Evolutionary conservation across 2,888 invertebrate species (phyloP).

Genomic region (Andrena bicolor): DNA sequence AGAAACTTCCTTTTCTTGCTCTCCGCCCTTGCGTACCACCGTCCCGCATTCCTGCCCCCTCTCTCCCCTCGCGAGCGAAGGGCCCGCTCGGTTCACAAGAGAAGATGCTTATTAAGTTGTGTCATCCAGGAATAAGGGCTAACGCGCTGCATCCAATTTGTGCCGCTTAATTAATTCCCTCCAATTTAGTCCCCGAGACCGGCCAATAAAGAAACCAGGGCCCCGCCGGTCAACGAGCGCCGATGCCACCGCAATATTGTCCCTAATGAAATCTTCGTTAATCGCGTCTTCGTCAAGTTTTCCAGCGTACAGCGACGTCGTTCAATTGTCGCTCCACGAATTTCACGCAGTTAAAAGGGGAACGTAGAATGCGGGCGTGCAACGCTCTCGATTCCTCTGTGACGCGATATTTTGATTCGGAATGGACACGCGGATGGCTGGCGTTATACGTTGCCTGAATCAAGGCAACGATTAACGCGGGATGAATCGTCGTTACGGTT

Average conservation of each 20-base stretch:
- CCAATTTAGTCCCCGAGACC: slow-evolving; percentile 78
- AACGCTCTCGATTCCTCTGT: background rate
- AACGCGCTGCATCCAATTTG: slow-evolving; percentile 84
- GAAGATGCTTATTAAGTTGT: slow-evolving; percentile 83
- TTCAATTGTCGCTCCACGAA: slow-evolving; percentile 64
- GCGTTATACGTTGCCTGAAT: background rate
- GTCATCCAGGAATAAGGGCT: slow-evolving; percentile 83
- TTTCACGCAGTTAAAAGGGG: slow-evolving; percentile 44
- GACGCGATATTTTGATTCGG: background rate
- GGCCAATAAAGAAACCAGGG: slow-evolving; percentile 76
- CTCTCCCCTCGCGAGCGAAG: slow-evolving; percentile 18
- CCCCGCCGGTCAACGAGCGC: slow-evolving; percentile 72
- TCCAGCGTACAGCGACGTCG: slow-evolving; percentile 53
- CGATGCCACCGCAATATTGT: slow-evolving; percentile 79
- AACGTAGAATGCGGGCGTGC: slow-evolving; percentile 39
- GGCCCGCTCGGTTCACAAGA: slow-evolving; percentile 47
- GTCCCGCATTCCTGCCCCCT: slow-evolving; percentile 58
- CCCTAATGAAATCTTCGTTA: slow-evolving; percentile 83
- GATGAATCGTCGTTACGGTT: slow-evolving; percentile 5
- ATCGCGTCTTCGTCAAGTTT: slow-evolving; percentile 74
- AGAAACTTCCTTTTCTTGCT: slow-evolving; percentile 28
- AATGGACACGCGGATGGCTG: background rate
- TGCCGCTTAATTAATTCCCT: slow-evolving; percentile 84
- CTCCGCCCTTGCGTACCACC: slow-evolving; percentile 30
- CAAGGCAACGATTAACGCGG: background rate